Base-by-base conservation (phyloP, 2,797 vertebrate genomes). In the Arnoldichthys spilopterus region DNA sequence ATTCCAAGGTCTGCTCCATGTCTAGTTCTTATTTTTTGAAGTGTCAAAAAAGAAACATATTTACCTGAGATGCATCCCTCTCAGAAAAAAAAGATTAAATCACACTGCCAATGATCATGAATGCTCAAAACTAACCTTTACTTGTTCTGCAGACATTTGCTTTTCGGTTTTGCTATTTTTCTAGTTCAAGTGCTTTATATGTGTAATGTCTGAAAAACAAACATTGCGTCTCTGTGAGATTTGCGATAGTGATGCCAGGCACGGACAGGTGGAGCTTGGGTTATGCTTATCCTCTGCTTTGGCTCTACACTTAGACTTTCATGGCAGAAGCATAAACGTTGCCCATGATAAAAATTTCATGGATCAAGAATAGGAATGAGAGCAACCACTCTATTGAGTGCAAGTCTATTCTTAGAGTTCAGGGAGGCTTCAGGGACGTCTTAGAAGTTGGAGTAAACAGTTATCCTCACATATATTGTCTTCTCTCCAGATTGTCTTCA, bases 261-360 rank as follows among this genome's bases (percentile, higher is more conserved):
- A 83, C 78, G 63, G 72, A 85, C 76, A 83, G 70, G 72, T 73
- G 69, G 69, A 81, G 74, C 69, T 73, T 58, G 56, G 73, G 73
- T 83, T 80, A 79, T 84, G 81, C 81, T 85, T 85, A 78, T 82
- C 68, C 73, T 77, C 68, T 74, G 80, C 81, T 85, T 83, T 82
- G 70, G 74, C 78, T 74, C 71, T 64, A 45, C 72, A 49, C 64
- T 63, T 82, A 71, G 78, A 85, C 73, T 81, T 85, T 82, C 76
- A 77, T 81, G 66, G 66, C 43, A 83, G 84, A 61, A 72, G 78
- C 77, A 85, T 83, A 76, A 83, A 83, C 77, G 84, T 82, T 85
- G 70, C 77, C 78, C 76, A 75, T 79, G 71, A 83, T 83, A 76
- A 85, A 83, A 77, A 85, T 79, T 85, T 80, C 43, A 85, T 85